A percentile compares a stretch with the other conserved stretches of the same genome.
These are phyloP conservation scores for Saturnia japonica DNA, from an alignment of 2,888 invertebrate species.

Conservation along the genomic window DNA sequence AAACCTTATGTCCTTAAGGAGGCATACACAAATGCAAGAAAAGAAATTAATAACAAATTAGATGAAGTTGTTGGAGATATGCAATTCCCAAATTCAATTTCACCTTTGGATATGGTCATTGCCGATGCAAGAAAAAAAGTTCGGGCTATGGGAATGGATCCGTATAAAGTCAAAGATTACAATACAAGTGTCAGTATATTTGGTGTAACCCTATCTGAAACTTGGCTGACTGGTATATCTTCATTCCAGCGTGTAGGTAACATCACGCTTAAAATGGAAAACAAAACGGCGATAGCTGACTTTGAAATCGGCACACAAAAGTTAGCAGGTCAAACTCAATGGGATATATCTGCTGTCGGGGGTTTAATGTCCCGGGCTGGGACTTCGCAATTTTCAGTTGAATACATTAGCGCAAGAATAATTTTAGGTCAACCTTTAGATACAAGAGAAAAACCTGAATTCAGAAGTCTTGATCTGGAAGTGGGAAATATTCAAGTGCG, in stretches of 20 bases:
- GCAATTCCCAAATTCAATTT: slow-evolving; percentile 91
- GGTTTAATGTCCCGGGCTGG: slow-evolving; percentile 87
- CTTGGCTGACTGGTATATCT: slow-evolving; percentile 90
- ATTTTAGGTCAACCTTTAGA: slow-evolving; percentile 89
- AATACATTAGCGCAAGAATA: slow-evolving; percentile 87
- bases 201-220: slow-evolving; percentile 86
- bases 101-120: slow-evolving; percentile 92
- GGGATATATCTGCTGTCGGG: slow-evolving; percentile 88
- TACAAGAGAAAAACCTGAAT: slow-evolving; percentile 86
- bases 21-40: slow-evolving; percentile 88
- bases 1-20: slow-evolving; percentile 91
- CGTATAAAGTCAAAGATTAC: slow-evolving; percentile 87
- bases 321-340: slow-evolving; percentile 88
- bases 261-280: slow-evolving; percentile 86
- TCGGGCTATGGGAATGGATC: slow-evolving; percentile 85
- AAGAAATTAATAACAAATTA: slow-evolving; percentile 88
- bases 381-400: slow-evolving; percentile 88
- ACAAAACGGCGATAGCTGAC: slow-evolving; percentile 85
- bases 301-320: slow-evolving; percentile 91
- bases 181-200: slow-evolving; percentile 86
- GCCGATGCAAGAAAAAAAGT: slow-evolving; percentile 88
- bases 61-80: slow-evolving; percentile 85
- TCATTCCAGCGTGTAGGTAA: slow-evolving; percentile 92
- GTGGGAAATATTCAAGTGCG: slow-evolving; percentile 92
- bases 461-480: slow-evolving; percentile 89